A percentile compares a stretch with the other conserved stretches of the same genome.
Conservation (phyloP, 2,113 vertebrate species). For the Spea multiplicata region DNA sequence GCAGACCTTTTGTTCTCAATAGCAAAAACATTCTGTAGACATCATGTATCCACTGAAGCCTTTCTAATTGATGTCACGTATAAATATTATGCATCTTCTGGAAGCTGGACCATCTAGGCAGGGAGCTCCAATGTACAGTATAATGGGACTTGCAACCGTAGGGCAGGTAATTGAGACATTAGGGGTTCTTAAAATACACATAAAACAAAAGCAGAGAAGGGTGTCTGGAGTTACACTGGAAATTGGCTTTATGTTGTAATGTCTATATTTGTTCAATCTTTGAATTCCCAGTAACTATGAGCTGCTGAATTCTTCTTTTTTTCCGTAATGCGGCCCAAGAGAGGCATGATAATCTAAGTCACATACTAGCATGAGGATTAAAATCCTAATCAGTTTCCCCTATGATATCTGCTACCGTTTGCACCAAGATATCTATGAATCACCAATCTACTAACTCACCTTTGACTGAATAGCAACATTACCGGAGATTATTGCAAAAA, state of each 20-base stretch:
- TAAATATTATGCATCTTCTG: conserved; percentile 25
- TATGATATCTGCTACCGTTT: too few species aligned
- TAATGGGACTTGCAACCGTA: background rate
- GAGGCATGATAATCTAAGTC: background rate
- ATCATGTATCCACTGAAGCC: conserved; percentile 22
- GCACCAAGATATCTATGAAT: too few species aligned
- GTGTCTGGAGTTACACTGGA: conserved; percentile 3
- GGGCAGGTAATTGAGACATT: conserved; percentile 9
- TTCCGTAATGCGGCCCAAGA: background rate
- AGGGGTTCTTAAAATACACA: background rate
- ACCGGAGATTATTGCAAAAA: too few species aligned
- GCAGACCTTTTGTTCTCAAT: conserved; percentile 42
- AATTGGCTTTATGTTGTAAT: conserved; percentile 19
- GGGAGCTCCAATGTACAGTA: background rate
- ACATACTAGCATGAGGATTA: background rate
- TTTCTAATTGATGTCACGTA: conserved; percentile 39
- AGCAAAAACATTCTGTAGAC: conserved; percentile 28
- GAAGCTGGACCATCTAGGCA: conserved; percentile 1
- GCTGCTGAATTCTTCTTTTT: background rate
- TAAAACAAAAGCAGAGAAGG: background rate
- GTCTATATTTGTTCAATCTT: background rate
- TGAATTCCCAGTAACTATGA: conserved; percentile 1
- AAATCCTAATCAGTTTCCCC: too few species aligned
- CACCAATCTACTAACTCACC: too few species aligned
- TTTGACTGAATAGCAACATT: too few species aligned